Conservation (phyloP, 2,888 invertebrate genomes). For the Spialia ferax region DNA sequence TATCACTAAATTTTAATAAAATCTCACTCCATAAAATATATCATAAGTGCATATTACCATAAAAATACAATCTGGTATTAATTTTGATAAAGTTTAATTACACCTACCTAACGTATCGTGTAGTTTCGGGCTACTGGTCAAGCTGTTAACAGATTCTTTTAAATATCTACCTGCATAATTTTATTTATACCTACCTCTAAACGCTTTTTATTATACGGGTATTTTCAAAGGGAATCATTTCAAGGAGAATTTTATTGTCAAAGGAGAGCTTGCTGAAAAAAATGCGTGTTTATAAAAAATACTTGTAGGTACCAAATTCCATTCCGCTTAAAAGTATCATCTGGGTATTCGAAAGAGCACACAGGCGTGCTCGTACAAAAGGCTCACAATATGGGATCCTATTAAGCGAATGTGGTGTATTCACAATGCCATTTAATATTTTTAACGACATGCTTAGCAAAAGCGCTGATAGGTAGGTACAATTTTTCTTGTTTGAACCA, state of each 20-base stretch:
- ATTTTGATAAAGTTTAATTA: not conserved
- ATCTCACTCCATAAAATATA: too few relatives aligned
- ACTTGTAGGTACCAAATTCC: slow-evolving; percentile 1
- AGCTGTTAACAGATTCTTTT: not conserved
- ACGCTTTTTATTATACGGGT: not conserved
- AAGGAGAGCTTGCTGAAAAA: not conserved
- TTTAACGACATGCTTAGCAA: slow-evolving; percentile 3
- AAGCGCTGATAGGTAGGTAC: not conserved
- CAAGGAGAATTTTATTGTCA: slow-evolving; percentile 19
- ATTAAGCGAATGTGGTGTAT: slow-evolving; percentile 16
- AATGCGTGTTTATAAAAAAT: not conserved
- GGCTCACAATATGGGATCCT: slow-evolving; percentile 11
- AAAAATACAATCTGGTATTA: too few relatives aligned
- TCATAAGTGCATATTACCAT: too few relatives aligned
- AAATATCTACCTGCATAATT: slow-evolving; percentile 2
- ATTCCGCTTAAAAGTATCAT: slow-evolving; percentile 5
- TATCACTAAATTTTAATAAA: too few relatives aligned
- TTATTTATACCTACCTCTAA: not conserved
- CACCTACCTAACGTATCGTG: not conserved
- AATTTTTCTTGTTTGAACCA: too few relatives aligned
- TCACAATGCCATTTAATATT: slow-evolving; percentile 23
- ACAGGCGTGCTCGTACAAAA: slow-evolving; percentile 10
- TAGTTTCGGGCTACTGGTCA: not conserved
- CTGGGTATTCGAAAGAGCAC: slow-evolving; percentile 1
- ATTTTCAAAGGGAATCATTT: not conserved